Evolutionary conservation across 2,797 vertebrate genomes (phyloP).

Genomic region (Pygocentrus nattereri): DNA sequence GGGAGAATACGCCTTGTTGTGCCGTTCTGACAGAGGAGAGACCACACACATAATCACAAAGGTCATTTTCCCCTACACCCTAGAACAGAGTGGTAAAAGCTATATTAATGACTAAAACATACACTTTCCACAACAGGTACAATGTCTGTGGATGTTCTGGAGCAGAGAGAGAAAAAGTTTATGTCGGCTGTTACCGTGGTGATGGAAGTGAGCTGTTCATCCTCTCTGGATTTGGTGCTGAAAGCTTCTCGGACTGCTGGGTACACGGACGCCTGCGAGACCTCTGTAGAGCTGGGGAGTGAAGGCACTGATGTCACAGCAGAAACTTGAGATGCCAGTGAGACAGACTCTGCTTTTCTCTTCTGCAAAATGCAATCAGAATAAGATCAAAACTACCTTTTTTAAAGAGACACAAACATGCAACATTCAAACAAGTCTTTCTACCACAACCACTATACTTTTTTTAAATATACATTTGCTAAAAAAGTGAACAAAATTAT

Average conservation of each 20-base stretch:
- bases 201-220: constrained; percentile 78
- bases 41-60: background rate
- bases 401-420: background rate
- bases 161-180: too few relatives aligned
- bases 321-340: constrained; percentile 80
- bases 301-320: constrained; percentile 86
- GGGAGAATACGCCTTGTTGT: constrained; percentile 85
- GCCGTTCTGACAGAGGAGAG: constrained; percentile 81
- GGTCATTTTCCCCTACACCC: too few relatives aligned
- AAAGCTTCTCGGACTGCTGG: constrained; percentile 84
- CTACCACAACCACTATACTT: background rate
- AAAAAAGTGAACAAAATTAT: too few relatives aligned
- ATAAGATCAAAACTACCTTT: constrained; percentile 8
- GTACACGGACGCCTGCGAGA: constrained; percentile 87
- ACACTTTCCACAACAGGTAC: too few relatives aligned
- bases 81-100: too few relatives aligned
- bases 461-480: background rate
- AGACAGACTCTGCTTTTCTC: constrained; percentile 90
- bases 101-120: too few relatives aligned
- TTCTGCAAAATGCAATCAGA: constrained; percentile 78
- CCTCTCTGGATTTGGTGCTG: constrained; percentile 74
- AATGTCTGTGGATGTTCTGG: too few relatives aligned
- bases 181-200: constrained; percentile 78
- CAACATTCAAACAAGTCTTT: background rate
- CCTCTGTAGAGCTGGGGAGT: constrained; percentile 85